These are phyloP conservation scores for Theocolax elegans DNA, from an alignment of 1,140 invertebrate species.

Conservation along the genomic window DNA sequence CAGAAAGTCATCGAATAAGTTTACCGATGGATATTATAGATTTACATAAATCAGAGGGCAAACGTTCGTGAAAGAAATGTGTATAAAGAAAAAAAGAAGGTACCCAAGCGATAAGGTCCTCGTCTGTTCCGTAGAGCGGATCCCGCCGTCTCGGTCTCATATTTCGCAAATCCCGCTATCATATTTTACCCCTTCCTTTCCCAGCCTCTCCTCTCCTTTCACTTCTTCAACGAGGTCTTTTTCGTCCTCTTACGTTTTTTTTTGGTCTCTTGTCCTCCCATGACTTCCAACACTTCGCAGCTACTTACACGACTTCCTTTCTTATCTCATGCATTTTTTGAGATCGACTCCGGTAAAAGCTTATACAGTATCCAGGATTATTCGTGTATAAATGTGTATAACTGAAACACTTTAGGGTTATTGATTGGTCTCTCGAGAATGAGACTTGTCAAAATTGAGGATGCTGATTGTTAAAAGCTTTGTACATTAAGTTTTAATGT, in stretches of 20 bases:
- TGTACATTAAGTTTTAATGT: too few relatives aligned
- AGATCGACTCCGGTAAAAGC: too few relatives aligned
- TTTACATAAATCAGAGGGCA: conserved; percentile 37
- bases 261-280: neutral
- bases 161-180: conserved; percentile 58
- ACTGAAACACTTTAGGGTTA: too few relatives aligned
- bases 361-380: too few relatives aligned
- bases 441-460: too few relatives aligned
- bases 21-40: conserved; percentile 19
- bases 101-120: neutral
- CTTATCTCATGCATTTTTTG: too few relatives aligned
- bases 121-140: conserved; percentile 33
- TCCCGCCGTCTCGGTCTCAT: conserved; percentile 51
- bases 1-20: too few relatives aligned
- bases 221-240: conserved; percentile 26
- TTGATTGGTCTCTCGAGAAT: too few relatives aligned
- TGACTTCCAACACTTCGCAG: neutral
- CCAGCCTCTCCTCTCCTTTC: conserved; percentile 32
- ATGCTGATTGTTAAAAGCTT: too few relatives aligned
- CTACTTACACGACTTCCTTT: conserved; percentile 9
- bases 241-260: conserved; percentile 32
- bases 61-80: neutral
- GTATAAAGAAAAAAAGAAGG: too few relatives aligned
- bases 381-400: too few relatives aligned
- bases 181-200: conserved; percentile 54